Base-by-base conservation (phyloP, 2,797 vertebrate species). In the Fratercula arctica region DNA sequence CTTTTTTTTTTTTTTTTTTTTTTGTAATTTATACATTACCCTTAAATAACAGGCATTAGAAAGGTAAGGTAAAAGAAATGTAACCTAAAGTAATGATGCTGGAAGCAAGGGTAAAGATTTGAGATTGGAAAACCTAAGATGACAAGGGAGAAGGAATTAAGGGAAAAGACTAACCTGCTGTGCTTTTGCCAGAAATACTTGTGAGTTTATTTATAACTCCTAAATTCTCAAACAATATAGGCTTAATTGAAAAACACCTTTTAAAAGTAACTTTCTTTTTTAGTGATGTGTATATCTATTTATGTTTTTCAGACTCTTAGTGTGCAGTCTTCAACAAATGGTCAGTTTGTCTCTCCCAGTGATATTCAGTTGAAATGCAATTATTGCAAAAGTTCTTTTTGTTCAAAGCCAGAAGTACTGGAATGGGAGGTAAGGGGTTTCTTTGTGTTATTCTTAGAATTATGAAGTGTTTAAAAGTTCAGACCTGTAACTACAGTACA, bases 351-450 rank as follows among this genome's bases (percentile, higher is more conserved):
- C 35, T 97, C 98, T 63, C 98, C 98, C 39, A 98, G 98, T 97
- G 97, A 98, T 81, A 97, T 99, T 97, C 99, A 99, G 94, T 97
- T 99, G 94, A 99, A 99, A 96, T 99, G 99, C 94, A 99, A 99
- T 98, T 99, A 99, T 97, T 99, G 99, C 96, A 98, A 99, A 93
- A 99, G 98, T 96, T 97, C 98, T 5, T 99, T 99, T 97, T 99
- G 98, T 98, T 97, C 99, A 84, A 99, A 99, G 96, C 99, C 99
- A 33, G 99, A 99, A 96, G 98, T 98, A 69, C 98, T 99, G 98
- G 99, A 99, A 76, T 99, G 99, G 99, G 99, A 99, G 99, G 99
- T 99, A 98, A 98, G 98, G 85, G 10, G 1, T 3, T 5, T 80
- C 4, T 51, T 59, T 24, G 1, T 56, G 5, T 79, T 93, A 53